Percentiles rank a stretch among this genome's conserved stretches.
Evolutionary conservation across 92 coral and sea anemone genomes (phyloP).

Genomic region (Virgularia gustaviana): DNA sequence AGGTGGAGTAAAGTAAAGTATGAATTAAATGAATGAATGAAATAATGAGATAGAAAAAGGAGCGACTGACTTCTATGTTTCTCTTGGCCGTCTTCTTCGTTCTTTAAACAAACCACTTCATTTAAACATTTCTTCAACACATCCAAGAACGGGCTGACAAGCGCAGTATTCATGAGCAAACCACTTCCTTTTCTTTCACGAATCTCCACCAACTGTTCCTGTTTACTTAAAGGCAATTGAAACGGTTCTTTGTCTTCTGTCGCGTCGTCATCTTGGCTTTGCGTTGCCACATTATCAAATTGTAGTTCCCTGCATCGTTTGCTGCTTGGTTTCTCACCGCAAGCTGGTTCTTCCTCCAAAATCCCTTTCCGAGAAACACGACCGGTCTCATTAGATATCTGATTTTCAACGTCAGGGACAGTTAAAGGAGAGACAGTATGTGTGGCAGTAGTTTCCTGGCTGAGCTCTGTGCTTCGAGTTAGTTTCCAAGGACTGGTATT

Average conservation of each 20-base stretch:
- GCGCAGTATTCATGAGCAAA: conserved; percentile 9
- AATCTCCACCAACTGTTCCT: neutral
- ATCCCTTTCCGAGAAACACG: neutral
- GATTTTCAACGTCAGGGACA: neutral
- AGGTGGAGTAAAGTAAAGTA: neutral
- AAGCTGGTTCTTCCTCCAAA: neutral
- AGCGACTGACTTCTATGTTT: neutral
- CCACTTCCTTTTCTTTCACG: conserved; percentile 4
- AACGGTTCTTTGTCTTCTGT: conserved; percentile 4
- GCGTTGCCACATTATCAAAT: conserved; percentile 1
- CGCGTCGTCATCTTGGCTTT: neutral
- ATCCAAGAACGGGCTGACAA: conserved; percentile 14
- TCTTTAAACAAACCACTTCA: conserved; percentile 3
- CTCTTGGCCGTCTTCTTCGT: neutral
- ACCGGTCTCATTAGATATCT: neutral
- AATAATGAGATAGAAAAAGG: neutral
- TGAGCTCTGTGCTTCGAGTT: neutral
- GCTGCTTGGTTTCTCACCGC: neutral
- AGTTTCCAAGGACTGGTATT: conserved; percentile 40
- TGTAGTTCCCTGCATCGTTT: conserved; percentile 8
- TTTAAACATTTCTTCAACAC: conserved; percentile 23
- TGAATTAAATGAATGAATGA: neutral
- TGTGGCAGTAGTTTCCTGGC: neutral
- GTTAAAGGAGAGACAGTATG: conserved; percentile 1
- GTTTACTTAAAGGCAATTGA: neutral